Evolutionary conservation across 2,797 vertebrate species (phyloP).

Genomic region (Cynodonichthys magdalenae): DNA sequence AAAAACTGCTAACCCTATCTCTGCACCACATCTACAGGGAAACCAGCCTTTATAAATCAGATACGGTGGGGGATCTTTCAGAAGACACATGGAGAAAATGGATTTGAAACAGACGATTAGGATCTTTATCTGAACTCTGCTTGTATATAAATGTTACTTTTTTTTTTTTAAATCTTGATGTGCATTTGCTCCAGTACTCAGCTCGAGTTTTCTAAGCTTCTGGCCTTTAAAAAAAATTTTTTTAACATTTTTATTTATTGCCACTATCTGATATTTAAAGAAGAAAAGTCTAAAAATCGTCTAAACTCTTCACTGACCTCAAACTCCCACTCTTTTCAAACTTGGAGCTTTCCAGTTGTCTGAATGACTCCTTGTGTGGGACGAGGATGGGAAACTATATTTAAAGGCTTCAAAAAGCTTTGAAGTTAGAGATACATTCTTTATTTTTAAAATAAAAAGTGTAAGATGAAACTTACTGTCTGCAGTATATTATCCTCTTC

Average conservation of each 20-base stretch:
- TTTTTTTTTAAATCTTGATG: conserved; percentile 15
- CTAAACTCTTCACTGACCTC: conserved; percentile 11
- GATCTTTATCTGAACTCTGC: conserved; percentile 22
- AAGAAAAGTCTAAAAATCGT: conserved; percentile 12
- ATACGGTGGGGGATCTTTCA: conserved; percentile 1
- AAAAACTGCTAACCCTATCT: conserved; percentile 15
- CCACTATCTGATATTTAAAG: conserved; percentile 8
- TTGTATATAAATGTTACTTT: conserved; percentile 8
- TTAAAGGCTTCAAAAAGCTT: not conserved
- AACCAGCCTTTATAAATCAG: conserved; percentile 14
- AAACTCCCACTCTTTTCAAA: conserved; percentile 9
- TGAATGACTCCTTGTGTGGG: not conserved
- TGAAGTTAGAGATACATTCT: not conserved
- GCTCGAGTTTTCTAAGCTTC: conserved; percentile 7
- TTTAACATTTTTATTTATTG: conserved; percentile 4
- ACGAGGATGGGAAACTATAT: not conserved
- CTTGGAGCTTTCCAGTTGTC: not conserved
- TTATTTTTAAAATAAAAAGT: not conserved
- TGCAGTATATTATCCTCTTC: too few species aligned
- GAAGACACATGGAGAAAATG: conserved; percentile 7
- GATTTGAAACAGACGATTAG: conserved; percentile 21
- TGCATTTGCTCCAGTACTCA: conserved; percentile 13
- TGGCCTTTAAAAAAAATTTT: not conserved
- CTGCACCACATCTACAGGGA: conserved; percentile 25
- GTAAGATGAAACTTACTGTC: too few species aligned